phyloP scores from a whole-genome alignment of 2,113 vertebrate species.

The Elaphurus davidianus region DNA sequence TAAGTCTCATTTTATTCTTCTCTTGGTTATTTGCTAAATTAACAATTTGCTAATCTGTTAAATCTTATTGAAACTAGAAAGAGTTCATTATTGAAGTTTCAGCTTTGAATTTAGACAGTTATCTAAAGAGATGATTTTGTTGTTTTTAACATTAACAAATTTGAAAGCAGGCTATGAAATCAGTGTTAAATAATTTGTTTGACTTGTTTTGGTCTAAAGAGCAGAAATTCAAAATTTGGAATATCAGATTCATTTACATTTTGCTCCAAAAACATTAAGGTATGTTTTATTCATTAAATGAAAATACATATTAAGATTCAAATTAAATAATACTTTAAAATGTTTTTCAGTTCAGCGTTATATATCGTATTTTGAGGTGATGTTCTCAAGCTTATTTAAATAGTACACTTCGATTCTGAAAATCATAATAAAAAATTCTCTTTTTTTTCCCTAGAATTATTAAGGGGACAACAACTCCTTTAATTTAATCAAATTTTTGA shows the following conservation, averaged over 20 bases:
- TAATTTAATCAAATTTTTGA: background rate
- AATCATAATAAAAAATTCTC: background rate
- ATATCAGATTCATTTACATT: background rate
- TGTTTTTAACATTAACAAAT: background rate
- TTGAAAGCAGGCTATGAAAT: background rate
- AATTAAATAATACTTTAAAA: background rate
- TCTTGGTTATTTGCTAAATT: background rate
- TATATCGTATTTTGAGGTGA: background rate
- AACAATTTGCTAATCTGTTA: background rate
- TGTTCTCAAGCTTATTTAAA: background rate
- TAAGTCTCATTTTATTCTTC: background rate
- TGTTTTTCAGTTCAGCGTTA: background rate
- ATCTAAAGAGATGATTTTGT: background rate
- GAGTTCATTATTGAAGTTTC: background rate
- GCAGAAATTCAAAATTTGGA: background rate
- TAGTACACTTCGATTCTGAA: background rate
- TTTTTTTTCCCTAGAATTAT: background rate
- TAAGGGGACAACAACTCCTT: background rate
- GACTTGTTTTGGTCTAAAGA: background rate
- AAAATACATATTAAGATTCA: background rate
- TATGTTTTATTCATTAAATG: background rate
- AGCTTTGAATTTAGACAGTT: background rate
- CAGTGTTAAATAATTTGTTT: background rate
- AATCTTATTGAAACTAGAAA: background rate
- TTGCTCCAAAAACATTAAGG: background rate